Conservation (phyloP, 2,113 vertebrate genomes). For the Parus major region DNA sequence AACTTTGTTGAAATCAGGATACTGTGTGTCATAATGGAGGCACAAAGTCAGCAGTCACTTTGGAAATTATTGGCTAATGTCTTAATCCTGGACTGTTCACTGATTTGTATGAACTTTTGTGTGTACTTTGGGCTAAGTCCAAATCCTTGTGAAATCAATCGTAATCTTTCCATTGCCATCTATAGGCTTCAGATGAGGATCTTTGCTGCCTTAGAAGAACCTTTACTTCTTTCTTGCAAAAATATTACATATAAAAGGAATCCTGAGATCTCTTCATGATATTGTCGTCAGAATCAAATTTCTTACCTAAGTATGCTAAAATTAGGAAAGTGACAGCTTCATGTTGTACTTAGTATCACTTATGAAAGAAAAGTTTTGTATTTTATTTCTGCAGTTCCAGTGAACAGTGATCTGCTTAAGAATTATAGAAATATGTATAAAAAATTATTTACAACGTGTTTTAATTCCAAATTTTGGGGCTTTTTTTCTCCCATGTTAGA, state of each 20-base stretch:
- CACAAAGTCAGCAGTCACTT: slow-evolving; percentile 59
- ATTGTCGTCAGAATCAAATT: background rate
- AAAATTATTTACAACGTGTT: background rate
- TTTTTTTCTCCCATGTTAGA: background rate
- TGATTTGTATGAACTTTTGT: slow-evolving; percentile 50
- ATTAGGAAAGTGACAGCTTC: background rate
- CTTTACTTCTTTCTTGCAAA: background rate
- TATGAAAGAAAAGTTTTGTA: background rate
- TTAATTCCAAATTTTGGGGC: background rate
- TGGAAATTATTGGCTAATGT: slow-evolving; percentile 61
- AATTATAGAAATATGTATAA: background rate
- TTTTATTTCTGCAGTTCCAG: background rate
- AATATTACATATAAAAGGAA: background rate
- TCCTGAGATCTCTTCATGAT: background rate
- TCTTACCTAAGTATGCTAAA: background rate
- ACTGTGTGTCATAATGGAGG: slow-evolving; percentile 3
- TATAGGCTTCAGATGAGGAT: slow-evolving; percentile 9
- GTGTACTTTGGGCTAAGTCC: slow-evolving; percentile 50
- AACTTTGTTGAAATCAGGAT: slow-evolving; percentile 42
- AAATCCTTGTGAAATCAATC: slow-evolving; percentile 53
- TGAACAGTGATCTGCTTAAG: background rate
- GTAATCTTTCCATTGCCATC: slow-evolving; percentile 46
- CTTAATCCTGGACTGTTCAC: slow-evolving; percentile 58
- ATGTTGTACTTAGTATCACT: background rate
- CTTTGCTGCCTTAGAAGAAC: background rate